These are phyloP conservation scores for Hetaerina titia DNA, from an alignment of 2,888 invertebrate genomes.

Conservation along the genomic window DNA sequence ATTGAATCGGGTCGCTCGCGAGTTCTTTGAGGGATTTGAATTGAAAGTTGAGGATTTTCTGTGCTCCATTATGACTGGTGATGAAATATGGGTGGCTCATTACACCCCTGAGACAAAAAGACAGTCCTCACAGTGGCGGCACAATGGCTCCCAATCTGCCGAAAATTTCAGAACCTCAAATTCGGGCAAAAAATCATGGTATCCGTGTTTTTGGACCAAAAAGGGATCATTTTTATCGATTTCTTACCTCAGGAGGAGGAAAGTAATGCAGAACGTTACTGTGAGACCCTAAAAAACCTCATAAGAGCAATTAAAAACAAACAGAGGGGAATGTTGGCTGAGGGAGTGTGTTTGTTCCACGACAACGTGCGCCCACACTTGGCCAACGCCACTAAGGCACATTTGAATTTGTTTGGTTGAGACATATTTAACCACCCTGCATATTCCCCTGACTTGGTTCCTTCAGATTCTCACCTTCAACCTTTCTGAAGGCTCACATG, in stretches of 20 bases:
- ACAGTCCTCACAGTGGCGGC: not conserved
- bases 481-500: too few relatives aligned
- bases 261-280: not conserved
- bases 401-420: too few relatives aligned
- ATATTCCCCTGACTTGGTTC: too few relatives aligned
- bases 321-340: not conserved
- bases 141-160: not conserved
- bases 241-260: not conserved
- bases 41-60: too few relatives aligned
- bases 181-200: not conserved
- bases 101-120: not conserved
- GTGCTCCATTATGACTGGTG: not conserved
- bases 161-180: too few relatives aligned
- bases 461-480: too few relatives aligned
- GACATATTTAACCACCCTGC: too few relatives aligned
- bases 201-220: not conserved
- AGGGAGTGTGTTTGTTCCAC: not conserved
- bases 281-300: not conserved
- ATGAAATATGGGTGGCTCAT: not conserved
- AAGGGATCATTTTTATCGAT: not conserved
- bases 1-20: too few relatives aligned
- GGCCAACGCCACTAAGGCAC: too few relatives aligned
- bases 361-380: not conserved
- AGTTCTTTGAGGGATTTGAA: too few relatives aligned
- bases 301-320: not conserved